phyloP scores from a whole-genome alignment of 2,888 invertebrate species.

The Ecdyonurus torrentis region DNA sequence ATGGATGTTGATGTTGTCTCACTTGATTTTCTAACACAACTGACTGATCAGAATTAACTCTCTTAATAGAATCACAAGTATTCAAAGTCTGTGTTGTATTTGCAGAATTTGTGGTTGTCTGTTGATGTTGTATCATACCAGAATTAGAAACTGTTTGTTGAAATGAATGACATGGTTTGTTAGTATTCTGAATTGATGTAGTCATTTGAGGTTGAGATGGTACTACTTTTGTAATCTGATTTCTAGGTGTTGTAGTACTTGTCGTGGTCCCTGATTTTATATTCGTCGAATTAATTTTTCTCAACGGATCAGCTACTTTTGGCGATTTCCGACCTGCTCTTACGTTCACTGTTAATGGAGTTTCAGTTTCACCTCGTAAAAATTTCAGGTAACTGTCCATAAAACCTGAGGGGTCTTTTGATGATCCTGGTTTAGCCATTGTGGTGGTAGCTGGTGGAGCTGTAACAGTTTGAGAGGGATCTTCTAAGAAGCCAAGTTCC shows the following conservation, averaged over 20 bases:
- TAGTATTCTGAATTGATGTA: background rate
- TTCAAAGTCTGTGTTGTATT: background rate
- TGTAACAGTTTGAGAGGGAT: constrained; percentile 23
- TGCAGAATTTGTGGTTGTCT: too few species aligned
- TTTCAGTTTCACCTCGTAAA: constrained; percentile 64
- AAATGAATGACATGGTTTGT: background rate
- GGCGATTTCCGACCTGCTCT: constrained; percentile 40
- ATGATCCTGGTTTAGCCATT: background rate
- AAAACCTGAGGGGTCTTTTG: constrained; percentile 45
- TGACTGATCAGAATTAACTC: background rate
- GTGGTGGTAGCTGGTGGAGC: background rate
- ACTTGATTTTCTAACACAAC: background rate
- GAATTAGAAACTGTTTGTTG: background rate
- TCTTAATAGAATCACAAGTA: background rate
- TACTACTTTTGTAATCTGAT: background rate
- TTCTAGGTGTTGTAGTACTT: background rate
- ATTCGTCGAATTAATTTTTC: background rate
- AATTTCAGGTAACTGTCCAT: constrained; percentile 80
- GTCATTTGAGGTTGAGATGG: background rate
- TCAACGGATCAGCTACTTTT: background rate
- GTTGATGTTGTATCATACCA: too few species aligned
- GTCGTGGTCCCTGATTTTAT: background rate
- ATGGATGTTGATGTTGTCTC: background rate
- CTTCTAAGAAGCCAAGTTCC: constrained; percentile 64
- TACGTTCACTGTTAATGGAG: constrained; percentile 50